Base-by-base conservation (phyloP, 92 coral and sea anemone genomes). In the Anthopleura xanthogrammica region DNA sequence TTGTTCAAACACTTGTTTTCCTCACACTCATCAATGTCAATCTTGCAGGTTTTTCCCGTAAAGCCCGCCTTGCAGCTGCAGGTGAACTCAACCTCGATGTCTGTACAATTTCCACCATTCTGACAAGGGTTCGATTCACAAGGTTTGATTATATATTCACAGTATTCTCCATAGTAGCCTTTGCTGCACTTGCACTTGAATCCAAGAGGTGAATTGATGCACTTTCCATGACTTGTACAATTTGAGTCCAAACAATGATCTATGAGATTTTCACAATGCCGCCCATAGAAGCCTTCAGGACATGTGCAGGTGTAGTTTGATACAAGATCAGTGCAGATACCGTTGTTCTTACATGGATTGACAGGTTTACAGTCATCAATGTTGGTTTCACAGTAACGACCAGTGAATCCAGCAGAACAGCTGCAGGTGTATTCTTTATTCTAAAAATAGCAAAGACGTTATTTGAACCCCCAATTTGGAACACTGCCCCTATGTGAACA, bases 1-100 rank as follows among this genome's bases (percentile, higher is more conserved):
- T 89, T 92, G 79, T 92, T 92, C 71, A 52, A 50, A 52, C 95
- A 92, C 24, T 78, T 56, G 84, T 92, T 90, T 41, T 85, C 83
- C 5, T 52, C 36, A 42, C 95, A 92, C 50, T 92, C 95, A 36
- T 92, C 91, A 1, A 92, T 85, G 71, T 90, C 90, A 6, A 41
- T 43, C 5, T 87, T 87, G 72, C 95, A 92, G 4, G 77, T 39
- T 57, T 79, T 82, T 11, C 95, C 95, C 6, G 88, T 89, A 66
- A 81, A 87, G 16, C 95, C 95, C 2, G 58, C 82, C 13, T 55
- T 22, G 81, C 95, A 92, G 7, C 74, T 58, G 17, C 95, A 92
- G 36, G 73, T 64, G 66, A 90, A 87, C 11, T 79, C 79, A 41
- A 60, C 40, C 16, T 83, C 65, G 5, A 19, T 64, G 71, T 90